Evolutionary conservation across 2,797 vertebrate genomes (phyloP).

Genomic region (Pitangus sulphuratus): DNA sequence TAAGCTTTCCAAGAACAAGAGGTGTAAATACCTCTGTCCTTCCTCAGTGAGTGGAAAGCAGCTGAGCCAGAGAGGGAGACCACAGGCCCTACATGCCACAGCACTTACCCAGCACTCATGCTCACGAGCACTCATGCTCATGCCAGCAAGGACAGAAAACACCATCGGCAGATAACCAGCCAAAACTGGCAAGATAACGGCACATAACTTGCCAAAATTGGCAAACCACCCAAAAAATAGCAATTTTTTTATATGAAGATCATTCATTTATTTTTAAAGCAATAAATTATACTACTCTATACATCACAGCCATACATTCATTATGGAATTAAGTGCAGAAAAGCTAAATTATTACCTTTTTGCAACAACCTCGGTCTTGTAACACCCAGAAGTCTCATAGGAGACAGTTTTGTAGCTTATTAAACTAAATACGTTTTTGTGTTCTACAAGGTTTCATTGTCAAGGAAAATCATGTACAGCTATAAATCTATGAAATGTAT

Average conservation of each 20-base stretch:
- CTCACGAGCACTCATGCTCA: fast-evolving
- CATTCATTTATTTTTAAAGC: not conserved
- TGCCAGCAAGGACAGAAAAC: not conserved
- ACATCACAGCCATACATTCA: not conserved
- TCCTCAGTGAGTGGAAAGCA: not conserved
- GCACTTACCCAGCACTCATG: not conserved
- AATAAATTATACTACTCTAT: not conserved
- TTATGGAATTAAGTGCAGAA: not conserved
- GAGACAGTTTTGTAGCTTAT: not conserved
- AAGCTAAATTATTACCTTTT: not conserved
- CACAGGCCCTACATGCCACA: fast-evolving
- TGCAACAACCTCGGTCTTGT: not conserved
- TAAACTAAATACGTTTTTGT: not conserved
- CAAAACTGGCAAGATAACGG: not conserved
- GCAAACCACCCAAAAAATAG: not conserved
- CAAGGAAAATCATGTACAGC: not conserved
- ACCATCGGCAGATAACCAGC: not conserved
- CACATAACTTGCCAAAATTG: fast-evolving
- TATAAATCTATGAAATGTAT: not conserved
- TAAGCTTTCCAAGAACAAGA: not conserved
- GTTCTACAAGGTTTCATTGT: not conserved
- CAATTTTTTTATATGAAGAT: not conserved
- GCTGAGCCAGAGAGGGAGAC: not conserved
- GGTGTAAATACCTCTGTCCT: not conserved
- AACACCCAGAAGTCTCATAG: not conserved